Base-by-base conservation (phyloP, 2,888 invertebrate genomes). In the Amblyjoppa proteus region DNA sequence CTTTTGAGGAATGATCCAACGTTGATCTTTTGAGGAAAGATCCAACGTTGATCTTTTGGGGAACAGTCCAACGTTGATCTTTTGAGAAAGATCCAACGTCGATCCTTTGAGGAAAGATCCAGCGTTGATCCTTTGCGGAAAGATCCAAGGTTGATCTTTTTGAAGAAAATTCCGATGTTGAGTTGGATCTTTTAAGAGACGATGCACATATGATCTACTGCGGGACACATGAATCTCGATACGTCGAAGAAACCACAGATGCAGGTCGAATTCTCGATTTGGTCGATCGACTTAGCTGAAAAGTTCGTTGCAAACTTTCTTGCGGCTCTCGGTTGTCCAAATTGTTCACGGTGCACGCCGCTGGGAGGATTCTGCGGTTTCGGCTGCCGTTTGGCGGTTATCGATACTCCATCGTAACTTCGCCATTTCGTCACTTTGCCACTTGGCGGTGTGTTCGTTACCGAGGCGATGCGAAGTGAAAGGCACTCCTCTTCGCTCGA, bases 271-370 rank as follows among this genome's bases (percentile, higher is more conserved):
- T 74, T 75, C 31, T 75, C n/a, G 53, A 56, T 38, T 74, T 56
- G 74, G n/a, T 61, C 75, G 75, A 78, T 74, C 31, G 53, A 70
- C 56, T 13, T 53, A 69, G 69, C 69, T 83, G 58, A 38, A 34
- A 84, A 81, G 68, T 81, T 71, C n/a, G 66, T 73, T 83, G 25
- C 38, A 74, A 78, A 83, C 77, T 77, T 83, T 28, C 34, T 64
- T 16, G 31, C 28, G 31, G 16, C 56, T 56, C 45, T 56, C 34
- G 53, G 38, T 56, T 16, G 7, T 11, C 28, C 45, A 71, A 41
- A 38, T 66, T 49, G 51, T 25, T 20, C 25, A 70, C 66, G 31
- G 28, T 61, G 31, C 25, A 58, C 20, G 58, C 58, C 58, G 13
- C 28, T 75, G 70, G 70, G 20, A n/a, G 68, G 56, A 68, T 78